Conservation (phyloP, 1,140 invertebrate species). For the Charaxes varanes region DNA sequence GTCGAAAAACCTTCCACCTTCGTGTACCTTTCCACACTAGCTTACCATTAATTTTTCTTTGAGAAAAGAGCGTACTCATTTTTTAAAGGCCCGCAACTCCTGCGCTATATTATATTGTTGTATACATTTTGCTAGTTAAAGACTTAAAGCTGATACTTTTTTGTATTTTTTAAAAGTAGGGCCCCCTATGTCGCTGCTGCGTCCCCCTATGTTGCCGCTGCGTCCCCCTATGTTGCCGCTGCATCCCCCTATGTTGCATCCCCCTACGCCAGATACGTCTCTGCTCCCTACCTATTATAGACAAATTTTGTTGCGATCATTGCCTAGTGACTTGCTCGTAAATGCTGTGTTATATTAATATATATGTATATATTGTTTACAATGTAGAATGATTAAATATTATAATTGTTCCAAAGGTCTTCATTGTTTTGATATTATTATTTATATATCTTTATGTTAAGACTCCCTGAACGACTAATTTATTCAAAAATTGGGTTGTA, state of each 20-base stretch:
- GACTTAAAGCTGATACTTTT: too few species aligned
- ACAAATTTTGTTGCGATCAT: conserved; percentile 57
- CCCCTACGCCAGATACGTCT: conserved; percentile 27
- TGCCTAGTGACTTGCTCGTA: conserved; percentile 67
- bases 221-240: conserved; percentile 65
- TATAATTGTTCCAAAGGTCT: conserved; percentile 7
- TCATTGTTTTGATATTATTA: background rate
- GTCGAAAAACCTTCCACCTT: too few species aligned
- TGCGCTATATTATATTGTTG: too few species aligned
- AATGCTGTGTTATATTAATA: conserved; percentile 24
- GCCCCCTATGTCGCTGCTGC: conserved; percentile 69
- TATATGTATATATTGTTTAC: conserved; percentile 21
- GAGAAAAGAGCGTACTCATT: too few species aligned
- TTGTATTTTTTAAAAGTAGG: too few species aligned
- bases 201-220: conserved; percentile 22
- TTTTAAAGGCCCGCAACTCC: too few species aligned
- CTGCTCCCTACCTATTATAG: conserved; percentile 47
- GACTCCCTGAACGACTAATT: too few species aligned
- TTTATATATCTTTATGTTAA: too few species aligned
- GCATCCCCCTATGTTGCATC: conserved; percentile 35
- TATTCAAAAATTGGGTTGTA: too few species aligned
- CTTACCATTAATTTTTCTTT: too few species aligned
- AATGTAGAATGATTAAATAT: conserved; percentile 11
- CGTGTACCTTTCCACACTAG: too few species aligned
- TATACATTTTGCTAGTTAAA: too few species aligned